Evolutionary conservation across 1,140 invertebrate species (phyloP).

Genomic region (Patella vulgata): DNA sequence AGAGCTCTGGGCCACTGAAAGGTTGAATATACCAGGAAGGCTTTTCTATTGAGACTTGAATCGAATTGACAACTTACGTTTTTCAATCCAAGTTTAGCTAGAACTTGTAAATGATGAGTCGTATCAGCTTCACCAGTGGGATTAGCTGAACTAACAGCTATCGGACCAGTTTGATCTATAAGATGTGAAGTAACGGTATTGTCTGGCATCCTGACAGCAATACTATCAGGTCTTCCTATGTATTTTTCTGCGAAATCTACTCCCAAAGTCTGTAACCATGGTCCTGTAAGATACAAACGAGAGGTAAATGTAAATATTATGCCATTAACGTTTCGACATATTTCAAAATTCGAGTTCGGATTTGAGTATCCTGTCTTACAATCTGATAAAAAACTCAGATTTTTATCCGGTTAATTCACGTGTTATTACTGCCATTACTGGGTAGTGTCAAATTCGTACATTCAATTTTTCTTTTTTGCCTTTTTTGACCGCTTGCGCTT

Average conservation of each 20-base stretch:
- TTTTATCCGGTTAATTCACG: too few species aligned
- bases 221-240: constrained; percentile 51
- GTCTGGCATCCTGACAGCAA: constrained; percentile 52
- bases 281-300: constrained; percentile 31
- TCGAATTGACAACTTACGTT: constrained; percentile 35
- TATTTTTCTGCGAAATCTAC: constrained; percentile 41
- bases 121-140: constrained; percentile 55
- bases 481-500: too few species aligned
- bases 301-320: constrained; percentile 2
- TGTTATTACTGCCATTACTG: too few species aligned
- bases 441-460: too few species aligned
- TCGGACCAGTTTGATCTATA: constrained; percentile 49
- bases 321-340: too few species aligned
- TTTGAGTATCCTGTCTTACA: too few species aligned
- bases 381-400: too few species aligned
- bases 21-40: too few species aligned
- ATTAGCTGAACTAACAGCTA: constrained; percentile 50
- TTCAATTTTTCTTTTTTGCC: too few species aligned
- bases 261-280: constrained; percentile 45
- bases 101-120: constrained; percentile 50
- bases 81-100: constrained; percentile 51
- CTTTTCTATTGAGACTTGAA: too few species aligned
- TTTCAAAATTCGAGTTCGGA: too few species aligned
- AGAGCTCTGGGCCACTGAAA: too few species aligned
- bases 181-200: constrained; percentile 46